These are phyloP conservation scores for Anastatus disparis DNA, from an alignment of 1,140 invertebrate species.

Conservation along the genomic window DNA sequence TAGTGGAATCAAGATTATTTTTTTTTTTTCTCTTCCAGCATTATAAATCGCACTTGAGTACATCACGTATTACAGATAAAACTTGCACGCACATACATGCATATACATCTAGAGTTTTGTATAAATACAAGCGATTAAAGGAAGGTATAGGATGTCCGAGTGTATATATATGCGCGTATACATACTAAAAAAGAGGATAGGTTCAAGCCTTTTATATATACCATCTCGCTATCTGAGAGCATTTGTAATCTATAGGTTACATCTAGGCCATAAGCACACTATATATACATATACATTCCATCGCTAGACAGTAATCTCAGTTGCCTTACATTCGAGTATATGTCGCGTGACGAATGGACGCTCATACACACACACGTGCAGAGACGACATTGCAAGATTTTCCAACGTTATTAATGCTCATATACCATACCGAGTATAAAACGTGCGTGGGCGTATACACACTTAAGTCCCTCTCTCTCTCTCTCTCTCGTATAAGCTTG, in stretches of 20 bases:
- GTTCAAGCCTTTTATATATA: too few species aligned
- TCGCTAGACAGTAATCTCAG: background rate
- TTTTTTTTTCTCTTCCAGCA: too few species aligned
- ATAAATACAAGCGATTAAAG: too few species aligned
- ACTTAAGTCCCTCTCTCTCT: too few species aligned
- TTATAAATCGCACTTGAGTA: too few species aligned
- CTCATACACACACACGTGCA: background rate
- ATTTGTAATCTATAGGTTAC: constrained; percentile 1
- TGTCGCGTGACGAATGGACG: background rate
- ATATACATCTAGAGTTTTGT: too few species aligned
- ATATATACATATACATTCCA: background rate
- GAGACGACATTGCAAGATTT: background rate
- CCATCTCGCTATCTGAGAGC: background rate
- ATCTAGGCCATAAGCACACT: background rate
- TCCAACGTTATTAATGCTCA: background rate
- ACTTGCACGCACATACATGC: too few species aligned
- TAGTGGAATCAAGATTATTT: too few species aligned
- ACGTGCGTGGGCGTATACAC: constrained; percentile 2
- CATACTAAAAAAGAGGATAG: too few species aligned
- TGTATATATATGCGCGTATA: too few species aligned
- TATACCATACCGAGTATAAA: background rate
- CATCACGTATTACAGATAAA: too few species aligned
- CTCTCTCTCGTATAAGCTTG: background rate
- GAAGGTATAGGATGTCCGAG: too few species aligned
- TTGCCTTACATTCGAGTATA: background rate